Evolutionary conservation across 2,113 vertebrate species (phyloP), one percentile per base, ranked within the genome.

Genomic region (Tympanuchus pallidicinctus): DNA sequence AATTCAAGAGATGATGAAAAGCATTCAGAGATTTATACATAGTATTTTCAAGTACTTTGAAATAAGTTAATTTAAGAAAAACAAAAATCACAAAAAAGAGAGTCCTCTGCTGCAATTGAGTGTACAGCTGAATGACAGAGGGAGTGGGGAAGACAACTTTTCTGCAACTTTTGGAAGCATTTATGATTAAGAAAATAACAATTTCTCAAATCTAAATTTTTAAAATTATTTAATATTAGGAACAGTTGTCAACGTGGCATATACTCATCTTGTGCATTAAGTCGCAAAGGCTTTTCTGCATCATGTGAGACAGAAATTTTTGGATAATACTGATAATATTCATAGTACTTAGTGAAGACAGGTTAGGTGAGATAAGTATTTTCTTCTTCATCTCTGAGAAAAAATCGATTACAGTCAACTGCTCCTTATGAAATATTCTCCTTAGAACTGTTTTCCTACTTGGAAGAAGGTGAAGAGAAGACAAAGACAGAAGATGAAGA

Each of bases 111-210:
- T 64, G 60, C 34, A 65, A 2, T 10, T 21, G 21, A 17, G 21
- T 10, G 2, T 38, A 30, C 2, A 1, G 20, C 7, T 40, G 22
- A 7, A 2, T 36, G n/a, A 54, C 4, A 15, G 57, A 57, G 2
- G 8, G 5, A 57, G 6, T n/a, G 40, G 8, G n/a, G 22, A 93
- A 66, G 13, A 21, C 32, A 73, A 10, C 5, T 27, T 3, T 76
- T 82, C 25, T 54, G 19, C 3, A 54, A 18, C 6, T 42, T 86
- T 81, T 83, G 16, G 8, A 67, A 80, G 54, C 50, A 60, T 74
- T 80, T 66, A 24, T 6, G 57, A 38, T 28, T 1, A 34, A 90
- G 60, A 88, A 84, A 86, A 27, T 5, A 2, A 30, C 27, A 32
- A 3, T 47, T 92, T 86, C 47, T 77, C 40, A 61, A 47, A 67